Evolutionary conservation across 2,888 invertebrate genomes (phyloP).

Genomic region (Dasysyrphus albostriatus): DNA sequence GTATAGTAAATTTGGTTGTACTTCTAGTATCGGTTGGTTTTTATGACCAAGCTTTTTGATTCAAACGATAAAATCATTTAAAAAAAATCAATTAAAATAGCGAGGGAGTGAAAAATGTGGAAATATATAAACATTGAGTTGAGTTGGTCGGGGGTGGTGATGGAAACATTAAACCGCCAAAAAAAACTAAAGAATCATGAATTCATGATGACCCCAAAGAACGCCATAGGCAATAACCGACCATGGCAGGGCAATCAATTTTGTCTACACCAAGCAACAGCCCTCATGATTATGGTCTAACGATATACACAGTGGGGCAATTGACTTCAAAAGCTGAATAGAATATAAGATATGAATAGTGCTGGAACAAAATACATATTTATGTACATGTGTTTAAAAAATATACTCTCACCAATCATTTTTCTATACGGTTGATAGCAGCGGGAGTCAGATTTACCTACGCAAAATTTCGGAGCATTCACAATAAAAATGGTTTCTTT

Average conservation of each 20-base stretch:
- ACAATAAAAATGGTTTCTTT: too few relatives aligned
- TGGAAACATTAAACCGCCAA: conserved; percentile 30
- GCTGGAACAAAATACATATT: background rate
- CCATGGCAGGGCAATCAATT: conserved; percentile 16
- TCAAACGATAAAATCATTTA: conserved; percentile 39
- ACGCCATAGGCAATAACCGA: conserved; percentile 16
- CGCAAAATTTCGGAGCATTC: too few relatives aligned
- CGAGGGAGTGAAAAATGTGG: background rate
- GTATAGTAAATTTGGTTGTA: background rate
- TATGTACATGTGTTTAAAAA: too few relatives aligned
- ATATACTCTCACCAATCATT: too few relatives aligned
- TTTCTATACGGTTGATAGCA: too few relatives aligned
- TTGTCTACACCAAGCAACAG: conserved; percentile 20
- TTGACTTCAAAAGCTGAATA: background rate
- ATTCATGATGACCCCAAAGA: conserved; percentile 24
- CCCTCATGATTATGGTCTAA: background rate
- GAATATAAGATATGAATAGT: background rate
- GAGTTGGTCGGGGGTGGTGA: background rate
- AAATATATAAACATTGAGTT: background rate
- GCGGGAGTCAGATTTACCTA: too few relatives aligned
- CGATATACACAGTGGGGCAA: background rate
- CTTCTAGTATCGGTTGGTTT: background rate
- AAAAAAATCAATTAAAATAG: conserved; percentile 43
- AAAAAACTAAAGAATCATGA: conserved; percentile 17
- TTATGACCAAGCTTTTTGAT: conserved; percentile 26